Percentiles rank a stretch among this genome's conserved stretches.
phyloP scores from a whole-genome alignment of 2,113 vertebrate genomes.

The Prionailurus viverrinus region DNA sequence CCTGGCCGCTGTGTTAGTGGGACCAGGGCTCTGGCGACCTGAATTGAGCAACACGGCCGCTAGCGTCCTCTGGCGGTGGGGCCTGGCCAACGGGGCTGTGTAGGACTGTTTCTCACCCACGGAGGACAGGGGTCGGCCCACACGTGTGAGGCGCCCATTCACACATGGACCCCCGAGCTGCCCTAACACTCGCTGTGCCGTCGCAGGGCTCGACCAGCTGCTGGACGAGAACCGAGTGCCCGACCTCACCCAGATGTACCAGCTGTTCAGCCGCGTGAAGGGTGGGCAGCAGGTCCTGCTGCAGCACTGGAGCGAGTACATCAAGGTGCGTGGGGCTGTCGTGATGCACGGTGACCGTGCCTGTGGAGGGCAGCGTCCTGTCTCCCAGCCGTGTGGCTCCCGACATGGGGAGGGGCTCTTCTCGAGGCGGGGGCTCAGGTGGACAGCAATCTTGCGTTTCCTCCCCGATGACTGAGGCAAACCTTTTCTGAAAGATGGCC shows the following conservation, averaged over 20 bases:
- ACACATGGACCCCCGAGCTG: background rate
- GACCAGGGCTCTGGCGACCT: background rate
- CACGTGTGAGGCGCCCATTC: too few species aligned
- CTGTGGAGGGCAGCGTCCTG: fast-evolving
- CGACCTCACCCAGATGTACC: conserved; percentile 90
- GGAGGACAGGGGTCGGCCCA: too few species aligned
- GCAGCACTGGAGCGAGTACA: conserved; percentile 91
- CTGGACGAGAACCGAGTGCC: conserved; percentile 90
- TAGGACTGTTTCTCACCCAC: too few species aligned
- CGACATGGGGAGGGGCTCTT: background rate
- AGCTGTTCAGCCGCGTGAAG: conserved; percentile 90
- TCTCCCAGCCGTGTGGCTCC: too few species aligned
- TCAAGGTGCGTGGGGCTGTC: conserved; percentile 87
- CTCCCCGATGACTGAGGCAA: too few species aligned
- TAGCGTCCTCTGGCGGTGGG: too few species aligned
- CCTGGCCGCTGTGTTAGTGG: background rate
- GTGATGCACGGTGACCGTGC: fast-evolving
- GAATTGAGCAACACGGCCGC: background rate
- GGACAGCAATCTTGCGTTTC: fast-evolving
- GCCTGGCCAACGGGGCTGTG: too few species aligned
- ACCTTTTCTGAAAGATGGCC: background rate
- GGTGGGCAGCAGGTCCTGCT: conserved; percentile 90
- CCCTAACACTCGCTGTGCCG: background rate
- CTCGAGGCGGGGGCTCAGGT: background rate
- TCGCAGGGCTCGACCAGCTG: conserved; percentile 89